Evolutionary conservation across 2,888 invertebrate genomes (phyloP).

Genomic region (Alcis repandata): DNA sequence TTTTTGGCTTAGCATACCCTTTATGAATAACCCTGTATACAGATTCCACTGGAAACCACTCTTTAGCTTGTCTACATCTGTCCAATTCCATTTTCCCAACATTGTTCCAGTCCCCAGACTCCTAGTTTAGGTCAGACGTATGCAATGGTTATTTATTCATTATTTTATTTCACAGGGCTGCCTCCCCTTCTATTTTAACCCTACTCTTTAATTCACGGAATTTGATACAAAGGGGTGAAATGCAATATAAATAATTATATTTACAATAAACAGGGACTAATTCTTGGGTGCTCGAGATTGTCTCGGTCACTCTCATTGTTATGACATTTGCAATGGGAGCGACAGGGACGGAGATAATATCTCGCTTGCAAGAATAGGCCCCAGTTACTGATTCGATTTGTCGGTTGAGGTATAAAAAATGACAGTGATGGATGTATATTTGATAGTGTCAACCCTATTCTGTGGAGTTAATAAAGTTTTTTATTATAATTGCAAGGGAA

Average conservation of each 20-base stretch:
- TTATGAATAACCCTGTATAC: no score
- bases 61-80: no score
- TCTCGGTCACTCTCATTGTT: no score
- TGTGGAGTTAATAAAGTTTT: no score
- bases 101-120: background rate
- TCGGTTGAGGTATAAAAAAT: constrained; percentile 41
- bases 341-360: no score
- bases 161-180: constrained; percentile 29
- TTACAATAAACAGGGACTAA: constrained; percentile 62
- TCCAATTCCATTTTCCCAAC: background rate
- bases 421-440: constrained; percentile 20
- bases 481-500: background rate
- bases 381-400: constrained; percentile 53
- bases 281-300: no score
- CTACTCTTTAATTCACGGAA: constrained; percentile 35
- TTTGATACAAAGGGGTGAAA: constrained; percentile 51
- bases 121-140: constrained; percentile 7
- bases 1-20: no score
- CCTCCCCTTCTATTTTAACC: constrained; percentile 5
- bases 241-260: constrained; percentile 60
- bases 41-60: no score
- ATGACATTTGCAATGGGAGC: no score
- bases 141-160: constrained; percentile 29
- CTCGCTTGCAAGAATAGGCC: no score
- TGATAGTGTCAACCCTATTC: background rate